phyloP scores from a whole-genome alignment of 2,888 invertebrate species.

The Doris montereyensis region DNA sequence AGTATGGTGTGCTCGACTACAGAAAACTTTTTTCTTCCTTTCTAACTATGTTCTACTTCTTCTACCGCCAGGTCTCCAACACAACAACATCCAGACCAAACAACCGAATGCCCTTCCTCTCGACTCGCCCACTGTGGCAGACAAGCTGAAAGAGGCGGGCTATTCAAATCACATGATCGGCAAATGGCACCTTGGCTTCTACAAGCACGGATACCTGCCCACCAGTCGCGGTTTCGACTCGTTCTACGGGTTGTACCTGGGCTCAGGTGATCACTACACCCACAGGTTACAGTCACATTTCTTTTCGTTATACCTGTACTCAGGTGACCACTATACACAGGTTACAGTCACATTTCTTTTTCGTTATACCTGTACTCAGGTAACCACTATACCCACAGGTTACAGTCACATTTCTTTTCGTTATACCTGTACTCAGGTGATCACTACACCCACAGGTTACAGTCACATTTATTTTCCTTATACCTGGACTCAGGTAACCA shows the following conservation, averaged over 20 bases:
- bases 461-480: no score
- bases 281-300: no score
- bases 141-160: slow-evolving; percentile 53
- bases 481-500: no score
- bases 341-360: no score
- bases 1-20: no score
- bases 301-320: no score
- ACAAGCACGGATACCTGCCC: slow-evolving; percentile 71
- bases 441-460: slow-evolving; percentile 64
- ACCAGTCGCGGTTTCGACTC: slow-evolving; percentile 73
- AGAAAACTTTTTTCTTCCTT: no score
- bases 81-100: slow-evolving; percentile 52
- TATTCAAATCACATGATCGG: slow-evolving; percentile 60
- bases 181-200: slow-evolving; percentile 74
- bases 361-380: no score
- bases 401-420: no score
- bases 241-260: slow-evolving; percentile 71
- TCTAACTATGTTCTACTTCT: no score
- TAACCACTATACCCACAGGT: no score
- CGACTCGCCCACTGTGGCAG: slow-evolving; percentile 54
- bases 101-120: slow-evolving; percentile 56
- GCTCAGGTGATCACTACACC: slow-evolving; percentile 66
- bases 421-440: slow-evolving; percentile 71
- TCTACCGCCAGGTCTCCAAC: slow-evolving; percentile 49
- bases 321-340: no score